Conservation (phyloP, 2,888 invertebrate species). For the Bibio marci region DNA sequence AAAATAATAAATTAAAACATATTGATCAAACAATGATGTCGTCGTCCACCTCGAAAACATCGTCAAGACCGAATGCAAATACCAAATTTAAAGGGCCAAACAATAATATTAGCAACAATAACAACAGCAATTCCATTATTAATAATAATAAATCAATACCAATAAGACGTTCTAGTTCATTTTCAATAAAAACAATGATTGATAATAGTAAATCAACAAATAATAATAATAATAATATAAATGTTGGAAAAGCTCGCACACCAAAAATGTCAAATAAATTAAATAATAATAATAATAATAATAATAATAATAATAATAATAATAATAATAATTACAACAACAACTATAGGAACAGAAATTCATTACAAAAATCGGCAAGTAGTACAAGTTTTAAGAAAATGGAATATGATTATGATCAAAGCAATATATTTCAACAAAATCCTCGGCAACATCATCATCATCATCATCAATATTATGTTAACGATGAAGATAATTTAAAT, state of each 20-base stretch:
- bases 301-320: constrained; percentile 18
- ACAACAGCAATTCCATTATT: constrained; percentile 6
- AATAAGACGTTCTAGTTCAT: constrained; percentile 52
- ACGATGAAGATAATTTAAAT: constrained; percentile 18
- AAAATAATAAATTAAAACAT: constrained; percentile 10
- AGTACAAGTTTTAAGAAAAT: constrained; percentile 27
- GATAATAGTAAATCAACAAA: constrained; percentile 9
- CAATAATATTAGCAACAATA: constrained; percentile 10
- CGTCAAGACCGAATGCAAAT: not conserved
- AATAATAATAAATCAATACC: constrained; percentile 20
- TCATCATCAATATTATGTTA: constrained; percentile 22
- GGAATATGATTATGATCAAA: constrained; percentile 9
- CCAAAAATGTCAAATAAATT: constrained; percentile 9
- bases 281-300: constrained; percentile 16
- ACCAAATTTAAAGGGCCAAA: too few species aligned
- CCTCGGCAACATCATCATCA: not conserved
- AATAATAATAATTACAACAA: constrained; percentile 15
- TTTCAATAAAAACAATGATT: constrained; percentile 31
- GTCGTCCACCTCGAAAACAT: not conserved
- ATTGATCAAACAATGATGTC: constrained; percentile 14
- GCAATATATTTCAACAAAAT: constrained; percentile 11
- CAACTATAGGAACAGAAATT: too few species aligned
- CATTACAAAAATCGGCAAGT: constrained; percentile 27
- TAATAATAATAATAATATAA: not conserved
- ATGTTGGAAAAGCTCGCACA: not conserved